phyloP scores from a whole-genome alignment of 2,797 vertebrate genomes.

The Hozukius guyotensis region DNA sequence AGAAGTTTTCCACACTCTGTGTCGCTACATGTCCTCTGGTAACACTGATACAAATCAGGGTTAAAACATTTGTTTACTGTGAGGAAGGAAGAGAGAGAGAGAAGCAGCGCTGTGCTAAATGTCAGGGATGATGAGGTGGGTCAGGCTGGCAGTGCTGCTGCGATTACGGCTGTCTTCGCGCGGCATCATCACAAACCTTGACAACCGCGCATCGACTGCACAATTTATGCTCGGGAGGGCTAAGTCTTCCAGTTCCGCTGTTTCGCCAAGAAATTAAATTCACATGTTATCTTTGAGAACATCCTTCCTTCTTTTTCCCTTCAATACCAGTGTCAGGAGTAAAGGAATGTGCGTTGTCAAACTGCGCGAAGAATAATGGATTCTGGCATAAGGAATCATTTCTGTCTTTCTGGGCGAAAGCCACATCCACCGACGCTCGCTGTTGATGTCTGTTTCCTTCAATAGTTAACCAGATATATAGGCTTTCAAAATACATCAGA shows the following conservation, averaged over 20 bases:
- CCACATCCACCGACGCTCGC: slow-evolving; percentile 24
- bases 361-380: slow-evolving; percentile 46
- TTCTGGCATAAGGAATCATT: slow-evolving; percentile 41
- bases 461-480: slow-evolving; percentile 33
- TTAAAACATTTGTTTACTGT: slow-evolving; percentile 74
- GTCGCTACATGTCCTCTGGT: slow-evolving; percentile 50
- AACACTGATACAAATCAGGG: slow-evolving; percentile 76
- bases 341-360: slow-evolving; percentile 44
- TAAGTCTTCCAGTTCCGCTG: slow-evolving; percentile 49
- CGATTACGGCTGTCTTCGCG: slow-evolving; percentile 66
- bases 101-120: slow-evolving; percentile 69
- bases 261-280: slow-evolving; percentile 71
- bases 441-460: slow-evolving; percentile 22
- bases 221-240: slow-evolving; percentile 58
- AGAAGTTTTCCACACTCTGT: slow-evolving; percentile 48
- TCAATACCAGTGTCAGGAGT: slow-evolving; percentile 33
- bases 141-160: slow-evolving; percentile 64
- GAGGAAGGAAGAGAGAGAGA: slow-evolving; percentile 33
- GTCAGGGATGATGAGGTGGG: slow-evolving; percentile 83
- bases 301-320: slow-evolving; percentile 52
- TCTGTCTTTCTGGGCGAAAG: slow-evolving; percentile 42
- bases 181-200: slow-evolving; percentile 68
- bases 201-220: slow-evolving; percentile 56
- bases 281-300: slow-evolving; percentile 65
- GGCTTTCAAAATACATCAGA: slow-evolving; percentile 20